These are phyloP conservation scores for Drosophila orosa DNA, from an alignment of 1,140 invertebrate species.

Conservation along the genomic window DNA sequence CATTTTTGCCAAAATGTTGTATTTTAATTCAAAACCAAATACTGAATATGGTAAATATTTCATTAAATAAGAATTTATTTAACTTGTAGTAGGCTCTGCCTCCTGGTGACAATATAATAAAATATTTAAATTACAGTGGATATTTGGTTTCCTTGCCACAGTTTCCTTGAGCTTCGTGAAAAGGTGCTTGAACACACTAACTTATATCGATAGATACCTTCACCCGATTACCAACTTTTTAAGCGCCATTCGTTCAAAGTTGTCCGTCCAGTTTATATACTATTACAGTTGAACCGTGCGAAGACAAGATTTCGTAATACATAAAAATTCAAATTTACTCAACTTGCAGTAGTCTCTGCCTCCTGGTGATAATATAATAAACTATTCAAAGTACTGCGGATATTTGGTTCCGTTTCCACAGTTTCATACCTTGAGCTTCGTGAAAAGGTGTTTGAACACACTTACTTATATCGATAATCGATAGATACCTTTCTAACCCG, in stretches of 20 bases:
- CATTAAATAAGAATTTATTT: too few relatives aligned
- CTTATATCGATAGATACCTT: background rate
- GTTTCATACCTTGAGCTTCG: background rate
- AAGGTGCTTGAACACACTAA: background rate
- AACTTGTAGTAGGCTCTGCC: background rate
- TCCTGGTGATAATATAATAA: background rate
- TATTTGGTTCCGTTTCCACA: background rate
- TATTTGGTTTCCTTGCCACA: background rate
- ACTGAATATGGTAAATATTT: background rate
- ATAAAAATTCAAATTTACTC: too few relatives aligned
- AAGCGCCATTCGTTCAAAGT: slow-evolving; percentile 35
- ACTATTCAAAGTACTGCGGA: too few relatives aligned
- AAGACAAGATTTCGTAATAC: too few relatives aligned
- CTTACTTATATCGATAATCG: background rate
- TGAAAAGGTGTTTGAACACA: background rate
- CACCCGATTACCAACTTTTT: background rate
- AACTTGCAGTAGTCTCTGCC: background rate
- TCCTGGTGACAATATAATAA: background rate
- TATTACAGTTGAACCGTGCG: background rate
- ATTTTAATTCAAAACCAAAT: background rate
- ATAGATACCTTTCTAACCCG: too few relatives aligned
- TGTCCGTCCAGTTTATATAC: slow-evolving; percentile 10
- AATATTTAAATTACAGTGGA: too few relatives aligned
- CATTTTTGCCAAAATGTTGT: background rate
- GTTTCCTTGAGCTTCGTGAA: background rate